Evolutionary conservation across 2,888 invertebrate species (phyloP).

Genomic region (Nemapogon koenigi): DNA sequence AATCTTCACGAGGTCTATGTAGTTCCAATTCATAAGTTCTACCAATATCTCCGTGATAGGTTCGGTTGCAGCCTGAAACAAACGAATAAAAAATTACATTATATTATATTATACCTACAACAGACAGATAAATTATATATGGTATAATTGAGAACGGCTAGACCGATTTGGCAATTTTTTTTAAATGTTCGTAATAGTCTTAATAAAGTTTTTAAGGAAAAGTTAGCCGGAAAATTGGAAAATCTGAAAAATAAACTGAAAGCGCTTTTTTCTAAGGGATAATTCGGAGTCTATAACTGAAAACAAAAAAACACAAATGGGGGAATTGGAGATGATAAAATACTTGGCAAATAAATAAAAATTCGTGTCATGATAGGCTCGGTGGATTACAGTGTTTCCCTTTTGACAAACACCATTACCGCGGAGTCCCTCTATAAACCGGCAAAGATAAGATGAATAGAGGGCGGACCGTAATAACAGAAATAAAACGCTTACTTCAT

Average conservation of each 20-base stretch:
- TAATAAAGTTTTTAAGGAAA: no score
- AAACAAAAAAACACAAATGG: constrained; percentile 16
- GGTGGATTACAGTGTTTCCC: constrained; percentile 21
- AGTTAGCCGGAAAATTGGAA: no score
- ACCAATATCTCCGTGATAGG: constrained; percentile 89
- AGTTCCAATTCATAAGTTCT: constrained; percentile 86
- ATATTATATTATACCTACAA: no score
- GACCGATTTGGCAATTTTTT: no score
- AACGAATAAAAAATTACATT: not conserved
- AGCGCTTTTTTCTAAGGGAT: no score
- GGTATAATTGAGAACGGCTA: no score
- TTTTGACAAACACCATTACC: constrained; percentile 41
- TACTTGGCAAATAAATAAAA: constrained; percentile 33
- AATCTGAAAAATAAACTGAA: no score
- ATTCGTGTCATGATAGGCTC: constrained; percentile 18
- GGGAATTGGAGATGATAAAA: no score
- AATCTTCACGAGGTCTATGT: constrained; percentile 84
- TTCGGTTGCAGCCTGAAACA: constrained; percentile 84
- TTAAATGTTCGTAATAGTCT: no score
- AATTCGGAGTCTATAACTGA: not conserved
- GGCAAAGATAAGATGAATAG: constrained; percentile 44
- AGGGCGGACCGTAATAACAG: constrained; percentile 30
- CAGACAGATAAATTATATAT: no score
- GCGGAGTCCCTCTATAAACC: constrained; percentile 31
- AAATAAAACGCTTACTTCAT: constrained; percentile 33